Base-by-base conservation (phyloP, 2,113 vertebrate species). In the Nothoprocta perdicaria region DNA sequence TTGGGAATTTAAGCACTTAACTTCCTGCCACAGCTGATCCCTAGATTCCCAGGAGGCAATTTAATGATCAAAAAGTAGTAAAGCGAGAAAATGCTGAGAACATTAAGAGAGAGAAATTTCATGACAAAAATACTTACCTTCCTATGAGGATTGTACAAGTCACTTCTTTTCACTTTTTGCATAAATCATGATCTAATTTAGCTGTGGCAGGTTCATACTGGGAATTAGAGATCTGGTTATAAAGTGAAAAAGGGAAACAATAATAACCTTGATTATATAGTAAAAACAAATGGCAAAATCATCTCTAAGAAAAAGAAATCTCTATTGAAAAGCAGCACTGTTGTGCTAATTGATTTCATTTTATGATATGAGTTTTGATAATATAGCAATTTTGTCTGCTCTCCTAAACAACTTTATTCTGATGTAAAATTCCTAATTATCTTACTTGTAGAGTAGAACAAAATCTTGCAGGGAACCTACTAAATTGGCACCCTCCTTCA, bases 131-230 rank as follows among this genome's bases (percentile, higher is more conserved):
- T 24, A 92, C 72, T 93, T 65, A 53, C 17, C 63, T 94, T 95
- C 92, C 82, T 92, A 13, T 88, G 93, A 96, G 94, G 96, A 24
- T 95, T 84, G 35, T 29, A 2, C 41, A 90, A 87, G 77, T 94
- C 88, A 95, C 48, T 94, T 95, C 63, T 83, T 89, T 95, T 92
- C 50, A 89, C 58, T 66, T 90, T 93, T 96, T 95, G 67, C 76
- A 95, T 97, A 96, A 95, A 96, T 96, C 91, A 90, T n/a, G 33
- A 14, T 84, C 74, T 95, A 94, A 96, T 97, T 97, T 96, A 96
- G 63, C 80, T 92, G 15, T 84, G 80, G 23, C 76, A 92, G 40
- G 46, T 63, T 95, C 40, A 81, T 89, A 95, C 94, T 92, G 75
- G 85, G 84, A 96, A 93, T 94, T 92, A 94, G 61, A 90, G 40